Percentiles rank a stretch among this genome's conserved stretches.
phyloP scores from a whole-genome alignment of 1,140 invertebrate genomes.

The Cydia strobilella region DNA sequence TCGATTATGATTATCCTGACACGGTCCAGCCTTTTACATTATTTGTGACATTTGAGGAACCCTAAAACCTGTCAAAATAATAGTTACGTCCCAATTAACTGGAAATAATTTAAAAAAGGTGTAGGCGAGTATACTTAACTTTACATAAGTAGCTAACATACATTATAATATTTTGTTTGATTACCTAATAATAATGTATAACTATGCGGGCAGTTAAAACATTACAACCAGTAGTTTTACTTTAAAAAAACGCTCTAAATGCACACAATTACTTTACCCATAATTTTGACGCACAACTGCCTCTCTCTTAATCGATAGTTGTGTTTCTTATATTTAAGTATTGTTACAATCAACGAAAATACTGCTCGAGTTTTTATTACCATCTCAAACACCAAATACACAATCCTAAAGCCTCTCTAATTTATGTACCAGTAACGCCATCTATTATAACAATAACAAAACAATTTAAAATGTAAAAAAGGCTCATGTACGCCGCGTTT shows the following conservation, averaged over 20 bases:
- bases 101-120: constrained; percentile 32
- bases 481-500: not conserved
- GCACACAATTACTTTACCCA: too few relatives aligned
- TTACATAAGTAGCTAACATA: constrained; percentile 32
- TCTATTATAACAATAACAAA: not conserved
- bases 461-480: not conserved
- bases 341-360: not conserved
- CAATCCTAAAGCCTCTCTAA: not conserved
- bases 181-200: constrained; percentile 33
- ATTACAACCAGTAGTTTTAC: not conserved
- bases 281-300: not conserved
- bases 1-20: not conserved
- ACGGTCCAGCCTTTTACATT: not conserved
- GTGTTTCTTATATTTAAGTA: not conserved
- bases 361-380: not conserved
- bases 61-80: constrained; percentile 21
- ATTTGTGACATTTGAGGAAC: constrained; percentile 22
- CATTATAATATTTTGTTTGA: constrained; percentile 33
- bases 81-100: constrained; percentile 12
- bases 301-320: not conserved
- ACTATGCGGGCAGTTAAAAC: constrained; percentile 17
- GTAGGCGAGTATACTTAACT: constrained; percentile 28
- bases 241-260: not conserved
- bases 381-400: not conserved
- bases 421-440: not conserved